Base-by-base conservation (phyloP, 2,113 vertebrate species). In the Aegotheles bennettii region DNA sequence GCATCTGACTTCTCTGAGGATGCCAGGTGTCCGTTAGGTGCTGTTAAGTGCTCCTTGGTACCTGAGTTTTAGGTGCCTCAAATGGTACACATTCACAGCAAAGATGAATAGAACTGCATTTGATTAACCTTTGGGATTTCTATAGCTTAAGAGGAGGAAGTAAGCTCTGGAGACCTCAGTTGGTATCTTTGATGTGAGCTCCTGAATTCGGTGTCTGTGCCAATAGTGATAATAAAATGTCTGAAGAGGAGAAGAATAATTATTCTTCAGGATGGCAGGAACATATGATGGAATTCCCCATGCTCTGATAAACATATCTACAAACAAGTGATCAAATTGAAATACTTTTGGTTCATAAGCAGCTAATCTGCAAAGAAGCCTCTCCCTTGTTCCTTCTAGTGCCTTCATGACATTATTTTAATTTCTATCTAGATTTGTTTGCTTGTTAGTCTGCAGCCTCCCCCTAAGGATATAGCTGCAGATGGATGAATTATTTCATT, bases 401-500 rank as follows among this genome's bases (percentile, higher is more conserved):
- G 19, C 84, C 50, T 94, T 91, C 21, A 14, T 74, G 94, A 75
- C 83, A 81, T 90, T 93, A 89, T 75, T 95, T 97, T 97, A 73
- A 90, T 97, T 97, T 97, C 94, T 90, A 87, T 95, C 94, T 61
- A 87, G 89, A 97, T 96, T 96, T 94, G 31, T 95, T 95, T 96
- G 93, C 95, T 97, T 97, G 95, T 97, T 98, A 97, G 91, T 94
- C 84, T 87, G 75, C 75, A 43, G 51, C 71, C 84, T 95, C 51
- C 93, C 96, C 94, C 94, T 84, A 80, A 97, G 97, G 95, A 96
- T 91, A 57, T 29, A 93, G 94, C 95, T 97, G 95, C 96, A 97
- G 97, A 97, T 96, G 95, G 96, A 97, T 78, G 85, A 93, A 95
- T 96, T 96, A 97, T 97, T 98, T 97, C 92, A 95, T 96, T 96